Conservation (phyloP, 1,140 invertebrate genomes). For the Drosophila ercepeae region DNA sequence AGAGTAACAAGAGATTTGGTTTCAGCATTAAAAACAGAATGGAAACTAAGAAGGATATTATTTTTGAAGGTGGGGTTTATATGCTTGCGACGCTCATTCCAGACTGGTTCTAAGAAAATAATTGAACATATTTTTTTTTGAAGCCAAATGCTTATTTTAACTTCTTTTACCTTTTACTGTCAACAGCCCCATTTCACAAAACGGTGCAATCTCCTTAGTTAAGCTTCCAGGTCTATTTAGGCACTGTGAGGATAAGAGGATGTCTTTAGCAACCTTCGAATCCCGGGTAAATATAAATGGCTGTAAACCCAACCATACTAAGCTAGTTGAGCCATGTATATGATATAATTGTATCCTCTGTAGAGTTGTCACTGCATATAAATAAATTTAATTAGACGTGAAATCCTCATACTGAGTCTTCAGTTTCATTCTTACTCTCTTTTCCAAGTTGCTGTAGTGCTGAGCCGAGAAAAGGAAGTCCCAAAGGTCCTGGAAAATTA, state of each 20-base stretch:
- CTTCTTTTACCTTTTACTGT: constrained; percentile 34
- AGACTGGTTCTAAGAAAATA: constrained; percentile 31
- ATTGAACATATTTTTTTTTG: not conserved
- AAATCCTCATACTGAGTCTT: too few relatives aligned
- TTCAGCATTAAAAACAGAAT: constrained; percentile 59
- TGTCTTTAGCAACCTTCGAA: constrained; percentile 44
- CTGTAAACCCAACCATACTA: constrained; percentile 51
- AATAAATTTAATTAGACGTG: too few relatives aligned
- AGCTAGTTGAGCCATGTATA: constrained; percentile 27
- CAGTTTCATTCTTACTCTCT: constrained; percentile 23
- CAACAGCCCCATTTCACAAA: constrained; percentile 41
- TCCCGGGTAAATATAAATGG: constrained; percentile 45
- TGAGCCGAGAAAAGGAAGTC: constrained; percentile 53
- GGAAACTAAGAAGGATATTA: constrained; percentile 53
- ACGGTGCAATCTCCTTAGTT: constrained; percentile 9
- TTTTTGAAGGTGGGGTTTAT: constrained; percentile 58
- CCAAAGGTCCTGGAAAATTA: constrained; percentile 51
- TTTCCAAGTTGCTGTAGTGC: not conserved
- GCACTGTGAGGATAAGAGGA: constrained; percentile 50
- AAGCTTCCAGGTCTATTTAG: constrained; percentile 21
- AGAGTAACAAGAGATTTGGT: constrained; percentile 17
- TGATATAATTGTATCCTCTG: not conserved
- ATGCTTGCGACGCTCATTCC: constrained; percentile 51
- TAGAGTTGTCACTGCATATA: not conserved
- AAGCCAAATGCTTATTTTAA: too few relatives aligned